These are phyloP conservation scores for Carcina quercana DNA, from an alignment of 2,888 invertebrate genomes.

Conservation along the genomic window DNA sequence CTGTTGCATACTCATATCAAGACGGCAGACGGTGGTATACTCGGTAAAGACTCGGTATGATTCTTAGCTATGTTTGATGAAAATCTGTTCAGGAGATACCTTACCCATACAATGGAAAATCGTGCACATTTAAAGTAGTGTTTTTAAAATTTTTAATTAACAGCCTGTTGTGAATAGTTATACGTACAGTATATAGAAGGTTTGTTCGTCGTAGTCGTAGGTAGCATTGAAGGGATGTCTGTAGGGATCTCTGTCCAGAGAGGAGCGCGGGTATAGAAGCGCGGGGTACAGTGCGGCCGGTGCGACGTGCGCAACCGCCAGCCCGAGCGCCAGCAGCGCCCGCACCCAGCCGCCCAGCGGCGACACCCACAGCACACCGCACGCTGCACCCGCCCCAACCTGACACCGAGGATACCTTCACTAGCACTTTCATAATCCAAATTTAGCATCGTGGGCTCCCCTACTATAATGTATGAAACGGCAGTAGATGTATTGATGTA, in stretches of 20 bases:
- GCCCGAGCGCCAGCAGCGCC: slow-evolving; percentile 29
- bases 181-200: slow-evolving; percentile 36
- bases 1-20: no score
- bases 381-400: slow-evolving; percentile 52
- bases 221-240: slow-evolving; percentile 37
- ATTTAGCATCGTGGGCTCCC: slow-evolving; percentile 1
- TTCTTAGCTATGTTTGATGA: no score
- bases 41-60: no score
- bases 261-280: slow-evolving; percentile 36
- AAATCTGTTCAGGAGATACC: no score
- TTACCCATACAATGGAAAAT: no score
- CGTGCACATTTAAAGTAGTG: no score
- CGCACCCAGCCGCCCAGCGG: slow-evolving; percentile 46
- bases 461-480: no score
- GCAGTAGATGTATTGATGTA: no score
- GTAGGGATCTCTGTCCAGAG: slow-evolving; percentile 49
- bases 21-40: no score
- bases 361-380: slow-evolving; percentile 54
- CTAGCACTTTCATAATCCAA: slow-evolving; percentile 9
- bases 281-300: slow-evolving; percentile 42
- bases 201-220: slow-evolving; percentile 29
- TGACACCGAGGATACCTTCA: slow-evolving; percentile 15
- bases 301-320: slow-evolving; percentile 39
- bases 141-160: no score
- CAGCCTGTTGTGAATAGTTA: no score